Evolutionary conservation across 2,113 vertebrate genomes (phyloP).

Genomic region (Machaerirhynchus nigripectus): DNA sequence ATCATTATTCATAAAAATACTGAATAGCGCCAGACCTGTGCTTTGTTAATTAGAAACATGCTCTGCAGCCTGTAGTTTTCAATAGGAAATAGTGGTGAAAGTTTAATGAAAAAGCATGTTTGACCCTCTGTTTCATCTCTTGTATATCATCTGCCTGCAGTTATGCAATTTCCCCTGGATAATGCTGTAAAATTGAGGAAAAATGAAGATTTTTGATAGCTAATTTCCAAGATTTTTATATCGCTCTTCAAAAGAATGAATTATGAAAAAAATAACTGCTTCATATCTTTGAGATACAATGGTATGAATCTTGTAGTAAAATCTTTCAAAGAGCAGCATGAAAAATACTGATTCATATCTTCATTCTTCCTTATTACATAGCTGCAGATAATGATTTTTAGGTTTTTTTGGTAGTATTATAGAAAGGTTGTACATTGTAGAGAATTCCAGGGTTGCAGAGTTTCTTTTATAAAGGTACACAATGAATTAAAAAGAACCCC

Average conservation of each 20-base stretch:
- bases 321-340: background rate
- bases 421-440: background rate
- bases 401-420: fast-evolving
- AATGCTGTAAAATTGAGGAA: background rate
- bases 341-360: background rate
- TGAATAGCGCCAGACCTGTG: background rate
- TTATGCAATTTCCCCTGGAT: background rate
- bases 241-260: background rate
- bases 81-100: background rate
- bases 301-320: background rate
- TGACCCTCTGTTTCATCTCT: background rate
- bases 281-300: background rate
- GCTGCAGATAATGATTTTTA: background rate
- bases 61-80: background rate
- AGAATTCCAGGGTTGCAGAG: background rate
- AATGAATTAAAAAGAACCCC: background rate
- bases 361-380: background rate
- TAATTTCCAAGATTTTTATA: background rate
- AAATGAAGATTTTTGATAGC: background rate
- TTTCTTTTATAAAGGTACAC: background rate
- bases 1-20: background rate
- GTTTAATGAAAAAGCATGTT: background rate
- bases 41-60: background rate
- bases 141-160: background rate
- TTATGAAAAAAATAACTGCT: background rate